Percentiles rank a stretch among this genome's conserved stretches.
phyloP scores from a whole-genome alignment of 2,113 vertebrate species.

The Austrofundulus limnaeus region DNA sequence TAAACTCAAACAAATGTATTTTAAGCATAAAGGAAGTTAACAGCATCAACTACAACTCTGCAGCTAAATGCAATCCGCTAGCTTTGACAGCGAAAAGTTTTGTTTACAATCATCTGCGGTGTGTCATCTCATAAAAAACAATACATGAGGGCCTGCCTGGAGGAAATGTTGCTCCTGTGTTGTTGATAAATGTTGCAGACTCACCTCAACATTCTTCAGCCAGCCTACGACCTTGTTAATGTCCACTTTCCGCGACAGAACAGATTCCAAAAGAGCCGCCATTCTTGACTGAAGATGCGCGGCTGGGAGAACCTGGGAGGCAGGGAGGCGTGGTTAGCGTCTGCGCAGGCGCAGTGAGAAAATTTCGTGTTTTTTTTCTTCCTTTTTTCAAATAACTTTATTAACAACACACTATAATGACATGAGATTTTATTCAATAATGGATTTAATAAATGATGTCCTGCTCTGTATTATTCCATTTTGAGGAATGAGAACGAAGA shows the following conservation, averaged over 20 bases:
- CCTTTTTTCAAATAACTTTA: neutral
- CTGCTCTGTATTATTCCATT: too few species aligned
- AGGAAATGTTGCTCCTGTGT: fast-evolving
- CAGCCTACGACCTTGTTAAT: slow-evolving; percentile 78
- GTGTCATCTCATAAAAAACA: slow-evolving; percentile 51
- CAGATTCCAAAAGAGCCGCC: slow-evolving; percentile 94
- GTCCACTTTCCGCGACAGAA: slow-evolving; percentile 83
- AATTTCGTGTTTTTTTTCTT: too few species aligned
- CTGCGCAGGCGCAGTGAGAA: slow-evolving; percentile 21
- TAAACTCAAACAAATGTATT: neutral
- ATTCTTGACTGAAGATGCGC: slow-evolving; percentile 76
- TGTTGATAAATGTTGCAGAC: neutral
- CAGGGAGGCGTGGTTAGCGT: slow-evolving; percentile 31
- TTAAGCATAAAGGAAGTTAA: neutral
- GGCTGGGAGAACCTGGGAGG: slow-evolving; percentile 15
- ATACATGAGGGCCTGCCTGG: fast-evolving
- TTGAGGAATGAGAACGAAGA: too few species aligned
- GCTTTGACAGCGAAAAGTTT: slow-evolving; percentile 69
- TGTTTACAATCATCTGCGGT: slow-evolving; percentile 65
- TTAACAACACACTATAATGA: neutral
- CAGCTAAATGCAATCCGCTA: slow-evolving; percentile 41
- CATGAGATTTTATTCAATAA: too few species aligned
- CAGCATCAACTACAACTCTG: slow-evolving; percentile 4
- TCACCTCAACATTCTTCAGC: slow-evolving; percentile 72
- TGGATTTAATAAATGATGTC: too few species aligned